Evolutionary conservation across 2,888 invertebrate genomes (phyloP).

Genomic region (Amiota minor): DNA sequence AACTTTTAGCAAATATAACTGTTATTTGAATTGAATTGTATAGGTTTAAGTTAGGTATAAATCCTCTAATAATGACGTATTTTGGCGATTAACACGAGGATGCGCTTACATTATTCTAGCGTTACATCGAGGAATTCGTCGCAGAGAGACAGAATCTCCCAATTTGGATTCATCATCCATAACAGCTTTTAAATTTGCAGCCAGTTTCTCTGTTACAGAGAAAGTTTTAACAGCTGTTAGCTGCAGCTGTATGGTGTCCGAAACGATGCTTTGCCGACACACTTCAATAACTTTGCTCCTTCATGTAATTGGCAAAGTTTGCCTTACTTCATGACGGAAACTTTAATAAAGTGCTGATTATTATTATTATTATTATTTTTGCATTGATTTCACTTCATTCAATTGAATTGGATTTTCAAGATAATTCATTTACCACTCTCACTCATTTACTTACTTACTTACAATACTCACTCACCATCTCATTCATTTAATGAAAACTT

Average conservation of each 20-base stretch:
- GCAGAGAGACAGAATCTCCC: no score
- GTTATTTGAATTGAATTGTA: no score
- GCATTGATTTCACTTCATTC: conserved; percentile 14
- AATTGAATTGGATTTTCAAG: conserved; percentile 18
- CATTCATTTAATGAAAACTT: background rate
- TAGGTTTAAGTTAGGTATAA: no score
- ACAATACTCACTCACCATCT: background rate
- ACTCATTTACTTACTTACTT: no score
- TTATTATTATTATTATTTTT: conserved; percentile 14
- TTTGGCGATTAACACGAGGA: no score
- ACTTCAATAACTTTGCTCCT: no score
- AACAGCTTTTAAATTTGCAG: background rate
- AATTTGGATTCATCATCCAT: no score
- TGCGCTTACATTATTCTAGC: no score
- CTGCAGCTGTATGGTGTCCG: background rate
- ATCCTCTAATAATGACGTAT: no score
- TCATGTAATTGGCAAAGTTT: conserved; percentile 21
- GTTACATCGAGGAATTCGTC: no score
- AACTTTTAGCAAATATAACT: no score
- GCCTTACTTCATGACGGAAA: background rate
- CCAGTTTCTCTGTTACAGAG: background rate
- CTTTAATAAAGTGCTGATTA: background rate
- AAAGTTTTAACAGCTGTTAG: background rate
- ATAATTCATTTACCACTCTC: background rate
- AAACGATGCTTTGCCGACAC: no score